Percentiles rank a stretch among this genome's conserved stretches.
phyloP scores from a whole-genome alignment of 2,113 vertebrate species.

The Speoplatyrhinus poulsoni region DNA sequence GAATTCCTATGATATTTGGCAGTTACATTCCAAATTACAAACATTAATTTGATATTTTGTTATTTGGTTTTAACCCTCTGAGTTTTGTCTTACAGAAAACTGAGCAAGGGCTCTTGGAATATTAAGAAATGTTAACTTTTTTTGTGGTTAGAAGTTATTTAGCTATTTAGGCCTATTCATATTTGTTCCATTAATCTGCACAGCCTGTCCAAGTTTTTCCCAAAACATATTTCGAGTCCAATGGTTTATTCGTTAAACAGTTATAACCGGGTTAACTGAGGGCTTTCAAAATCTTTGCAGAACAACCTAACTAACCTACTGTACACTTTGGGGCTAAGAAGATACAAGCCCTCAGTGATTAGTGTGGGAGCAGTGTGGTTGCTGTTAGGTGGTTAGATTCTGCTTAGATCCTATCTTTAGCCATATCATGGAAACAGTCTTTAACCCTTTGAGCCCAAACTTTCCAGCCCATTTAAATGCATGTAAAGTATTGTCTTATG shows the following conservation, averaged over 20 bases:
- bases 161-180: slow-evolving; percentile 46
- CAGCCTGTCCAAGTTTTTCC: slow-evolving; percentile 69
- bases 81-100: slow-evolving; percentile 60
- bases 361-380: slow-evolving; percentile 70
- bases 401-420: slow-evolving; percentile 48
- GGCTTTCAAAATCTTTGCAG: slow-evolving; percentile 49
- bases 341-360: slow-evolving; percentile 72
- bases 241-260: slow-evolving; percentile 55
- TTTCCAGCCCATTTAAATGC: slow-evolving; percentile 19
- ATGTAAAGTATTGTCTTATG: not conserved
- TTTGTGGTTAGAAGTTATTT: slow-evolving; percentile 60
- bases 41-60: slow-evolving; percentile 47
- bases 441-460: slow-evolving; percentile 79
- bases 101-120: not conserved
- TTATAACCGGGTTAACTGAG: slow-evolving; percentile 80
- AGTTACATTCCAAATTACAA: slow-evolving; percentile 3
- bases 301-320: not conserved
- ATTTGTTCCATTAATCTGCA: slow-evolving; percentile 28
- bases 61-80: slow-evolving; percentile 83
- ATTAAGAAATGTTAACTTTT: not conserved
- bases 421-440: slow-evolving; percentile 47
- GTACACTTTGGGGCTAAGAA: not conserved
- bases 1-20: slow-evolving; percentile 12
- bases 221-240: slow-evolving; percentile 50
- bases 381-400: slow-evolving; percentile 78